Evolutionary conservation across 2,797 vertebrate species (phyloP).

Genomic region (Chelon labrosus): DNA sequence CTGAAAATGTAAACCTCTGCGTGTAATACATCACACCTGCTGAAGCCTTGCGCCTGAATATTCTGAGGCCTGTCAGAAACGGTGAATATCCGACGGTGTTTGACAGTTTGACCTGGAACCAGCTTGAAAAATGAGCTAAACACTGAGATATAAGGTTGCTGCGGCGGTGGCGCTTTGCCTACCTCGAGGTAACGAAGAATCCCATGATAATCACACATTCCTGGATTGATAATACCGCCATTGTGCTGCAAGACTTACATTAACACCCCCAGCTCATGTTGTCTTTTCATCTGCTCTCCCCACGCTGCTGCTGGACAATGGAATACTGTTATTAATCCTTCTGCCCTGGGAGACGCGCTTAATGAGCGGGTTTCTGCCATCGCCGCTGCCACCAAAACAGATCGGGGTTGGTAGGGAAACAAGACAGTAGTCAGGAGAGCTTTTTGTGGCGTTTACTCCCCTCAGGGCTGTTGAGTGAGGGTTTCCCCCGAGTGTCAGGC

Average conservation of each 20-base stretch:
- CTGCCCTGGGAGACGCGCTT: constrained; percentile 28
- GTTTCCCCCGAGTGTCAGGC: constrained; percentile 50
- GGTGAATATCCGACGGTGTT: constrained; percentile 23
- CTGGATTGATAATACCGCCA: constrained; percentile 48
- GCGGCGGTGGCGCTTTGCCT: not conserved
- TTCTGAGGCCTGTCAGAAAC: constrained; percentile 29
- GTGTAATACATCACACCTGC: not conserved
- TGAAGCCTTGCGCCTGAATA: not conserved
- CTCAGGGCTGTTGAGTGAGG: constrained; percentile 57
- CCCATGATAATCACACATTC: constrained; percentile 45
- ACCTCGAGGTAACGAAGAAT: constrained; percentile 37
- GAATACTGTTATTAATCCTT: constrained; percentile 53
- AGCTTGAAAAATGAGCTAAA: constrained; percentile 12
- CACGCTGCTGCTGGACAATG: constrained; percentile 42
- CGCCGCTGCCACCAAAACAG: constrained; percentile 53
- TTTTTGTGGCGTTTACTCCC: constrained; percentile 51
- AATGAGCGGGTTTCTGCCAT: constrained; percentile 40
- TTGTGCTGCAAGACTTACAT: constrained; percentile 42
- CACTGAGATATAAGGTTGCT: constrained; percentile 42
- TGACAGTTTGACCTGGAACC: constrained; percentile 33
- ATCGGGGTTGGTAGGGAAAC: constrained; percentile 59
- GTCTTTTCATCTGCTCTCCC: constrained; percentile 25
- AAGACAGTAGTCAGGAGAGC: constrained; percentile 66
- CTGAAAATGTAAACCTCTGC: constrained; percentile 36
- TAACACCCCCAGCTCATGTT: constrained; percentile 44